These are phyloP conservation scores for Lates japonicus DNA, from an alignment of 2,797 vertebrate species.

Conservation along the genomic window DNA sequence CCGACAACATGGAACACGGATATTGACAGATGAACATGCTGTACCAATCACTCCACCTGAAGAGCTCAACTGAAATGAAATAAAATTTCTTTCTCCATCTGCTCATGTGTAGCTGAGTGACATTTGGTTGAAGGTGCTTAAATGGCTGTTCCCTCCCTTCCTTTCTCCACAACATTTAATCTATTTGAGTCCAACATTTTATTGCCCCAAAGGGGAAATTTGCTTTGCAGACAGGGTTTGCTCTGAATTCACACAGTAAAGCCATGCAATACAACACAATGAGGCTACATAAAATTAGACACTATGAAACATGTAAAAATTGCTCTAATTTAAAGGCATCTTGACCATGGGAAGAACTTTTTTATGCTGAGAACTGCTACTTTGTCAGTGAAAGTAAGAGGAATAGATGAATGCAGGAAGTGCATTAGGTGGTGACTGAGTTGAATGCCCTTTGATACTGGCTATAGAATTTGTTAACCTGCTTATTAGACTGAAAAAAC, in stretches of 20 bases:
- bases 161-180: slow-evolving; percentile 21
- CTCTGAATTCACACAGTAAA: slow-evolving; percentile 32
- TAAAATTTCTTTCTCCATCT: background rate
- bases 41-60: slow-evolving; percentile 12
- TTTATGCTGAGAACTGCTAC: slow-evolving; percentile 8
- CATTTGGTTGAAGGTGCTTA: background rate
- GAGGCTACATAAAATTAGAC: slow-evolving; percentile 20
- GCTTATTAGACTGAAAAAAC: slow-evolving; percentile 32
- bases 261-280: slow-evolving; percentile 28
- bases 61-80: slow-evolving; percentile 7
- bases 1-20: background rate
- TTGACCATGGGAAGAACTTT: slow-evolving; percentile 4
- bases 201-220: slow-evolving; percentile 43
- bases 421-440: slow-evolving; percentile 1
- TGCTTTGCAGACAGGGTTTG: slow-evolving; percentile 41
- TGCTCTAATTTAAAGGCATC: slow-evolving; percentile 11
- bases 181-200: slow-evolving; percentile 47
- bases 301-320: slow-evolving; percentile 47
- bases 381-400: slow-evolving; percentile 10
- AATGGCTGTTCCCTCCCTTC: slow-evolving; percentile 12
- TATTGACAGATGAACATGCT: slow-evolving; percentile 27
- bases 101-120: background rate
- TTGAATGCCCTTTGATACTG: slow-evolving; percentile 26
- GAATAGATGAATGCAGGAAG: slow-evolving; percentile 33
- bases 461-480: slow-evolving; percentile 28